Evolutionary conservation across 2,797 vertebrate genomes (phyloP).

Genomic region (Hozukius guyotensis): DNA sequence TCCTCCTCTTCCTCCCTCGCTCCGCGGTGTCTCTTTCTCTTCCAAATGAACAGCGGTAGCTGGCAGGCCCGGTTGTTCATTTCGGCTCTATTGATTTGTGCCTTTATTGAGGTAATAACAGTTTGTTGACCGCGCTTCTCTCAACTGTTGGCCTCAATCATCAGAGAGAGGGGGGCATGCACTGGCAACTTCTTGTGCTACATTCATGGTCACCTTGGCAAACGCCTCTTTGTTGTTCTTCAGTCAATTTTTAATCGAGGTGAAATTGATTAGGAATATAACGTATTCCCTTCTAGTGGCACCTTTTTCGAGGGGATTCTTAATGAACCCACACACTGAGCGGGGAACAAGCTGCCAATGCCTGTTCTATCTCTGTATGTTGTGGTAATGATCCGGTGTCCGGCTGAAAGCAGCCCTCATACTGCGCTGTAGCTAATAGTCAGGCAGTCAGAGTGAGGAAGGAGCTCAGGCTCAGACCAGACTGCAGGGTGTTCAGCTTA

Average conservation of each 20-base stretch:
- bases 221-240: constrained; percentile 30
- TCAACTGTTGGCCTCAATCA: constrained; percentile 92
- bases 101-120: constrained; percentile 94
- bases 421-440: constrained; percentile 40
- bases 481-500: constrained; percentile 57
- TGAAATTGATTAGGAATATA: constrained; percentile 44
- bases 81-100: constrained; percentile 95
- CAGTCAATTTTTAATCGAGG: constrained; percentile 37
- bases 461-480: constrained; percentile 35
- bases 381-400: constrained; percentile 55
- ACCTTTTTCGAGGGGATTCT: background rate
- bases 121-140: constrained; percentile 91
- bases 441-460: constrained; percentile 26
- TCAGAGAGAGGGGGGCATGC: constrained; percentile 63
- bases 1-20: constrained; percentile 43
- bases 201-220: constrained; percentile 19
- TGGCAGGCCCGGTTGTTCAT: constrained; percentile 93
- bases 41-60: constrained; percentile 92
- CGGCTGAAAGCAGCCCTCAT: constrained; percentile 49
- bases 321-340: constrained; percentile 32
- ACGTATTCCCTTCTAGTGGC: constrained; percentile 35
- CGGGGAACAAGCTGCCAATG: constrained; percentile 20
- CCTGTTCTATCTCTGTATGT: constrained; percentile 42
- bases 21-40: constrained; percentile 81
- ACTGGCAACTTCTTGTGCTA: constrained; percentile 60